phyloP scores from a whole-genome alignment of 2,113 vertebrate genomes.

The Rhodinocichla rosea region DNA sequence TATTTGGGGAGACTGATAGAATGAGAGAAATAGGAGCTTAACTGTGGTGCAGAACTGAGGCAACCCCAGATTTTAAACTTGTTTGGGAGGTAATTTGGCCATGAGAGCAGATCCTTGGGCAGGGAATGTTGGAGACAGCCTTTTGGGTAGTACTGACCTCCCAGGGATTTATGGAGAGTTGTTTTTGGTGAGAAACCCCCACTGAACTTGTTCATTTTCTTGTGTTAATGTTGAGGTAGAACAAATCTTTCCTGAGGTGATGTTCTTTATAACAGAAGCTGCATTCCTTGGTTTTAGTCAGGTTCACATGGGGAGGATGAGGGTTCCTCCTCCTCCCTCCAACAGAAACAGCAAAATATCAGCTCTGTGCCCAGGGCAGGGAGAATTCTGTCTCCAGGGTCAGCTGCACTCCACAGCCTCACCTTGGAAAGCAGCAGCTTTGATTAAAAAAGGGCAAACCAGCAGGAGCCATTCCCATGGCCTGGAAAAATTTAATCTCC shows the following conservation, averaged over 20 bases:
- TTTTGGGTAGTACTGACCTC: accelerated
- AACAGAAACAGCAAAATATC: not conserved
- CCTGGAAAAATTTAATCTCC: not conserved
- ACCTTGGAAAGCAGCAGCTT: not conserved
- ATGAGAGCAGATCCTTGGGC: not conserved
- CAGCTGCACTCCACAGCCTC: not conserved
- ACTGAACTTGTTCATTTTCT: not conserved
- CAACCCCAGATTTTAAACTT: not conserved
- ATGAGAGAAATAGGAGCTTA: not conserved
- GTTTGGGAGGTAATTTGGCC: not conserved
- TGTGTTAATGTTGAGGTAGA: not conserved
- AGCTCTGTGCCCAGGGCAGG: not conserved
- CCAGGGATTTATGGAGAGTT: not conserved
- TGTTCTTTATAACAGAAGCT: not conserved
- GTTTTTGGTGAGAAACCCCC: not conserved
- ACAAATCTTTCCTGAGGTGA: not conserved
- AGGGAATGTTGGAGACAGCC: not conserved
- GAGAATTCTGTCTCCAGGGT: not conserved
- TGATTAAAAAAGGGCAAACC: not conserved
- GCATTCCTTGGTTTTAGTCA: not conserved
- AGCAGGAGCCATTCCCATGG: not conserved
- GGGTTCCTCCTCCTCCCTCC: not conserved
- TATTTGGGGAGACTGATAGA: not conserved
- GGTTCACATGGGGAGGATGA: accelerated
- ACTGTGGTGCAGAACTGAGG: not conserved